Evolutionary conservation across 2,888 invertebrate genomes (phyloP).

Genomic region (Ornithoptera alexandrae): DNA sequence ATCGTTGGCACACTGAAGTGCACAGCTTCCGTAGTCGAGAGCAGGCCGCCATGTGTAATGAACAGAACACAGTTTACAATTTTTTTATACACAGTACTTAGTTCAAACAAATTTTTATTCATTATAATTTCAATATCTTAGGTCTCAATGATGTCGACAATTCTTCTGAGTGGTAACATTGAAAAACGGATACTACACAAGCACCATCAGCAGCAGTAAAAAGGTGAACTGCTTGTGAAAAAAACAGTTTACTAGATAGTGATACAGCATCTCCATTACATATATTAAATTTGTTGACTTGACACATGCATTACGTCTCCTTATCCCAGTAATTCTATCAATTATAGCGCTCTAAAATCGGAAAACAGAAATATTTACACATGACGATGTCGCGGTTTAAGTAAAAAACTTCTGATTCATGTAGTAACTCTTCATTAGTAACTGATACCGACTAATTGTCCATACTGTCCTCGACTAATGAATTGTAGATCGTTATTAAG

Average conservation of each 20-base stretch:
- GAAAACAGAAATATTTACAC: background rate
- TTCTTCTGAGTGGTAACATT: background rate
- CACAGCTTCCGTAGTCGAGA: conserved; percentile 50
- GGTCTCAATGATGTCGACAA: background rate
- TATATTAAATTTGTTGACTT: too few relatives aligned
- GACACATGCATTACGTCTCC: too few relatives aligned
- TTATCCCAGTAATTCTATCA: too few relatives aligned
- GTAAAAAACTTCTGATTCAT: background rate
- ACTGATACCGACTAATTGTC: background rate
- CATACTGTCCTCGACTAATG: background rate
- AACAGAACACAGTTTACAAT: conserved; percentile 43
- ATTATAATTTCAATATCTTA: background rate
- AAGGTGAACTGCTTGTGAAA: too few relatives aligned
- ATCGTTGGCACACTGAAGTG: conserved; percentile 51
- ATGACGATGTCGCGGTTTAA: background rate
- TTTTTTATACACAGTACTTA: too few relatives aligned
- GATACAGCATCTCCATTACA: too few relatives aligned
- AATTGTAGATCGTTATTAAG: background rate
- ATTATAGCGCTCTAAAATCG: background rate
- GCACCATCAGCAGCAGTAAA: too few relatives aligned
- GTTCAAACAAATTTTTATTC: background rate
- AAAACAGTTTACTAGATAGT: too few relatives aligned
- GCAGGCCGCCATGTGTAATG: conserved; percentile 54
- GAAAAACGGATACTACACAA: too few relatives aligned
- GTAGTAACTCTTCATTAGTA: background rate